Evolutionary conservation across 1,140 invertebrate species (phyloP).

Genomic region (Agrilus planipennis): DNA sequence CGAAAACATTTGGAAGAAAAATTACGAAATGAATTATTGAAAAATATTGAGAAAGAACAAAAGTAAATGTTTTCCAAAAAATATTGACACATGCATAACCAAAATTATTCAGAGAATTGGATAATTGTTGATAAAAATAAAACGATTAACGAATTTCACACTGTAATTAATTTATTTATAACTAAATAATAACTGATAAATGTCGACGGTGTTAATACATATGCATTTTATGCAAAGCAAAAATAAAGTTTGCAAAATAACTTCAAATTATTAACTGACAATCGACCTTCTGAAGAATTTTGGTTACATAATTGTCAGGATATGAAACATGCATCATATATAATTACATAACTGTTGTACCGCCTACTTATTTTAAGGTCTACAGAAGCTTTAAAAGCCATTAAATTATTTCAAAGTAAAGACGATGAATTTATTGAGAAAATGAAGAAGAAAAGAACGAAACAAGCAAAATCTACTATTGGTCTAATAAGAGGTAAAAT

Average conservation of each 20-base stretch:
- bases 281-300: no score
- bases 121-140: background rate
- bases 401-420: slow-evolving; percentile 26
- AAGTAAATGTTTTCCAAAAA: background rate
- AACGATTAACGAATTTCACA: background rate
- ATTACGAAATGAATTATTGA: slow-evolving; percentile 8
- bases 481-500: background rate
- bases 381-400: slow-evolving; percentile 23
- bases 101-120: background rate
- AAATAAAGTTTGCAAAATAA: background rate
- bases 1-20: slow-evolving; percentile 7
- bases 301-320: no score
- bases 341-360: background rate
- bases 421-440: slow-evolving; percentile 22
- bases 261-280: background rate
- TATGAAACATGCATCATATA: background rate
- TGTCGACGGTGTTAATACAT: background rate
- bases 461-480: slow-evolving; percentile 2
- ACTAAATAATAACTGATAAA: no score
- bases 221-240: background rate
- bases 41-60: background rate
- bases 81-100: background rate
- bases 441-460: slow-evolving; percentile 12
- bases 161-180: no score
- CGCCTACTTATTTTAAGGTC: slow-evolving; percentile 14